Evolutionary conservation across 2,888 invertebrate species (phyloP).

Genomic region (Polydrusus tereticollis): DNA sequence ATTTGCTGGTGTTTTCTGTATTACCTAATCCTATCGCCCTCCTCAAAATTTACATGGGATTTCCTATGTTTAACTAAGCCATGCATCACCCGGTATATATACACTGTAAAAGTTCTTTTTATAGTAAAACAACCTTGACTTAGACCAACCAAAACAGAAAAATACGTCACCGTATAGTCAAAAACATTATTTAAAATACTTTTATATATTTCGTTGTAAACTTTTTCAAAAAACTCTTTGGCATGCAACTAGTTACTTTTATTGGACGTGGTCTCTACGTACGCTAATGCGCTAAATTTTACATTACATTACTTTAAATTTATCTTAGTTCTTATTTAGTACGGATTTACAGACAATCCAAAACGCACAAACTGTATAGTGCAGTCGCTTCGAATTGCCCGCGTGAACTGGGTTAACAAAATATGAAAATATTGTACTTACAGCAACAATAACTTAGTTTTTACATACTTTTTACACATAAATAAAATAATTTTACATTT

Average conservation of each 20-base stretch:
- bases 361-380: slow-evolving; percentile 34
- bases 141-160: not conserved
- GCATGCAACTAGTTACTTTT: slow-evolving; percentile 54
- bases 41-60: too few relatives aligned
- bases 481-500: slow-evolving; percentile 7
- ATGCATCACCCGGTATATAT: too few relatives aligned
- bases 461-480: slow-evolving; percentile 27
- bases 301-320: slow-evolving; percentile 28
- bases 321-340: slow-evolving; percentile 56
- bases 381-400: not conserved
- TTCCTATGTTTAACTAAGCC: too few relatives aligned
- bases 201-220: slow-evolving; percentile 50
- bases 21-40: too few relatives aligned
- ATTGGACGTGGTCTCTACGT: slow-evolving; percentile 59
- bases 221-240: slow-evolving; percentile 50
- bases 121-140: not conserved
- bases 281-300: slow-evolving; percentile 59
- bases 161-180: not conserved
- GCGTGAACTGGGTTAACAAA: slow-evolving; percentile 2
- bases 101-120: too few relatives aligned
- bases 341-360: slow-evolving; percentile 61
- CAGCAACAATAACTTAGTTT: slow-evolving; percentile 34
- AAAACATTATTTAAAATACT: slow-evolving; percentile 20
- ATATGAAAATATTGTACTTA: slow-evolving; percentile 42
- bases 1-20: too few relatives aligned